Conservation (phyloP, 2,797 vertebrate species). For the Apodemus agrarius region DNA sequence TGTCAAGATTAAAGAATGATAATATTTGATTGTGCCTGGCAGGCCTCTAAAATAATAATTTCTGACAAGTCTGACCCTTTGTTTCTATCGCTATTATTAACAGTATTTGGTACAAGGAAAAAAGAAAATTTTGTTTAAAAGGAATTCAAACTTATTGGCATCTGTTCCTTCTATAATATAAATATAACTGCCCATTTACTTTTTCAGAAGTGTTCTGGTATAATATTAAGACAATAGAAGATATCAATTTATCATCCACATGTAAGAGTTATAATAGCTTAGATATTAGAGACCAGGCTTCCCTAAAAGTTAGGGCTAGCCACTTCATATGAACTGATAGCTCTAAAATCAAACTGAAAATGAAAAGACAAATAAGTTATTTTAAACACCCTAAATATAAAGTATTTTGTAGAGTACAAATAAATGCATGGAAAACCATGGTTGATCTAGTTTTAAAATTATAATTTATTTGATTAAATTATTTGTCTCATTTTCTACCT, state of each 20-base stretch:
- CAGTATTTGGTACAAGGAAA: background rate
- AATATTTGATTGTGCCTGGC: background rate
- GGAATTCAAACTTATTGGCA: background rate
- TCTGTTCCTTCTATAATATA: background rate
- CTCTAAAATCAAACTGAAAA: background rate
- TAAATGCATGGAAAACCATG: background rate
- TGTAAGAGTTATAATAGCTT: background rate
- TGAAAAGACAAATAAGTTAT: background rate
- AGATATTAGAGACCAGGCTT: background rate
- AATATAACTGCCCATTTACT: background rate
- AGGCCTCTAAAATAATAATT: background rate
- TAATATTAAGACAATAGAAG: background rate
- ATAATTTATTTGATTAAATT: background rate
- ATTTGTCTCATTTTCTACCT: background rate
- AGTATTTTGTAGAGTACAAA: background rate
- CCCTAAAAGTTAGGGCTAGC: background rate
- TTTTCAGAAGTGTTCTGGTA: background rate
- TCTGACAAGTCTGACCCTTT: background rate
- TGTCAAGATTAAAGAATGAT: background rate
- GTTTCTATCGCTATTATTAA: background rate
- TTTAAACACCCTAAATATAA: background rate
- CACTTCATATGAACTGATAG: background rate
- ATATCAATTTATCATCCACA: background rate
- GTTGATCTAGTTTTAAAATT: background rate
- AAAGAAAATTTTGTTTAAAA: background rate